Conservation (phyloP, 1,140 invertebrate species). For the Drosophila bifasciata region DNA sequence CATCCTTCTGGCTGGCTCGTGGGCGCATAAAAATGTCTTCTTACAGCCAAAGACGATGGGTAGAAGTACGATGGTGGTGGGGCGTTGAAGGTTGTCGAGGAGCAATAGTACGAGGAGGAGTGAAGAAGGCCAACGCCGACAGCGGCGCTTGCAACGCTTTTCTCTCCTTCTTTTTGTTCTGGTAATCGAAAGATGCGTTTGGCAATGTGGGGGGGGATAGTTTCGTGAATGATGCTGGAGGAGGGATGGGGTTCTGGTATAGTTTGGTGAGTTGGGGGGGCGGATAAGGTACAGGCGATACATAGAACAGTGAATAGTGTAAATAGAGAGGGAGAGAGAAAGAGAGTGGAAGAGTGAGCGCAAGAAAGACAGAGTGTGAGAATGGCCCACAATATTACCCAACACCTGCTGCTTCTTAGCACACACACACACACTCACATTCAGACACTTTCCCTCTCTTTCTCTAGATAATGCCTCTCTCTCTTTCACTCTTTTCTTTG, state of each 20-base stretch:
- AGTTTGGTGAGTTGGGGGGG: not conserved
- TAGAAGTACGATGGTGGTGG: not conserved
- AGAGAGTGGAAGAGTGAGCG: slow-evolving; percentile 35
- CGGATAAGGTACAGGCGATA: too few species aligned
- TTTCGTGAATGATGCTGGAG: slow-evolving; percentile 26
- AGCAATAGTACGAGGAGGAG: not conserved
- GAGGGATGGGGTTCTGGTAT: slow-evolving; percentile 12
- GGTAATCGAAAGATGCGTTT: slow-evolving; percentile 81
- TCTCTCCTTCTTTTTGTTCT: slow-evolving; percentile 54
- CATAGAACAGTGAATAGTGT: too few species aligned
- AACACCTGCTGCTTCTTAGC: slow-evolving; percentile 74
- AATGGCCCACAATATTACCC: slow-evolving; percentile 66
- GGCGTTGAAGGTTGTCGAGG: not conserved
- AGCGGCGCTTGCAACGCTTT: slow-evolving; percentile 39
- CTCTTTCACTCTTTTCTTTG: slow-evolving; percentile 12
- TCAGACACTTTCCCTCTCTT: slow-evolving; percentile 45
- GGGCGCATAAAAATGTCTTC: slow-evolving; percentile 75
- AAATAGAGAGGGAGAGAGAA: too few species aligned
- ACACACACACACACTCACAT: slow-evolving; percentile 40
- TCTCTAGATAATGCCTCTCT: slow-evolving; percentile 11
- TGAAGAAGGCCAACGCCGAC: slow-evolving; percentile 31
- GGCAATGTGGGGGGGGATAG: slow-evolving; percentile 45
- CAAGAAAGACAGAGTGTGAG: slow-evolving; percentile 6
- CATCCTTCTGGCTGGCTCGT: slow-evolving; percentile 53
- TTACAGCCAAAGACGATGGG: slow-evolving; percentile 60